Percentiles rank a stretch among this genome's conserved stretches.
Conservation (phyloP, 2,797 vertebrate genomes). For the Falco cherrug region DNA sequence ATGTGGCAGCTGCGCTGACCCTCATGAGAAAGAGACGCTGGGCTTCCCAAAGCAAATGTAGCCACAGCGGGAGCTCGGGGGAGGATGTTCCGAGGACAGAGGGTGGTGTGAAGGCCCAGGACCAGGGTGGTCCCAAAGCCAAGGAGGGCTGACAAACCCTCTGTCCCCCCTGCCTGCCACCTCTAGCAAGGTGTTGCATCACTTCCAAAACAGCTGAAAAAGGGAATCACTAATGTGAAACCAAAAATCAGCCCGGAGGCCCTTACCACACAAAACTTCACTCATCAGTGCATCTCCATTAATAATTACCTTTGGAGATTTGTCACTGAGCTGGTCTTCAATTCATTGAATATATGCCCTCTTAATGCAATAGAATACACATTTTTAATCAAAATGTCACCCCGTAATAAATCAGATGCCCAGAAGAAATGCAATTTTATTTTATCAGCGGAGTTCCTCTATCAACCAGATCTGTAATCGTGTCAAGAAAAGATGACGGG, state of each 20-base stretch:
- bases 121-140: neutral
- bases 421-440: neutral
- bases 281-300: neutral
- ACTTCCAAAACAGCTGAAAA: neutral
- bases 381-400: conserved; percentile 16
- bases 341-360: neutral
- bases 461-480: neutral
- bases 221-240: neutral
- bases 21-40: no score
- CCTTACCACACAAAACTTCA: neutral
- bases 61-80: neutral
- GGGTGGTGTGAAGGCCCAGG: accelerated
- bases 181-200: neutral
- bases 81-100: neutral
- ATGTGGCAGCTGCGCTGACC: neutral
- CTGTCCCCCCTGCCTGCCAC: accelerated
- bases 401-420: neutral
- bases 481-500: conserved; percentile 17
- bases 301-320: neutral
- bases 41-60: neutral
- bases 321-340: neutral
- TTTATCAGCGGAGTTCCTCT: neutral
- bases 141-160: neutral
- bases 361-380: neutral
- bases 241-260: neutral